Conservation (phyloP, 2,797 vertebrate genomes). For the Squalus acanthias region DNA sequence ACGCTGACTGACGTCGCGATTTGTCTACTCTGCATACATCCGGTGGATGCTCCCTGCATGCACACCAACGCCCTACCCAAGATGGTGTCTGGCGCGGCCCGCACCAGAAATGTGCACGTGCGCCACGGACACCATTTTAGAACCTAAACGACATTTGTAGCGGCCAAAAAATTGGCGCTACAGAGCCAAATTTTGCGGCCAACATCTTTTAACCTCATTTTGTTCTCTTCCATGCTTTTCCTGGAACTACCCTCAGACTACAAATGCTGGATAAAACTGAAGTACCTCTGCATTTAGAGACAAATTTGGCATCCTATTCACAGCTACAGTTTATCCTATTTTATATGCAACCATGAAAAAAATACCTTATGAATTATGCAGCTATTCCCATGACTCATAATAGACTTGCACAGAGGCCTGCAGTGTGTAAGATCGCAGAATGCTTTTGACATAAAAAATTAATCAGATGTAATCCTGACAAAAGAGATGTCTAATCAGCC, state of each 20-base stretch:
- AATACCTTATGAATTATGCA: background rate
- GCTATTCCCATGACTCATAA: background rate
- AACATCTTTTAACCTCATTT: background rate
- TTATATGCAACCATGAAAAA: background rate
- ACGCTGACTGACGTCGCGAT: too few species aligned
- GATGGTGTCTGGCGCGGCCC: too few species aligned
- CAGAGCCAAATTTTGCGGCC: too few species aligned
- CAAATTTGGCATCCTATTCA: background rate
- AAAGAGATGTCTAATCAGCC: background rate
- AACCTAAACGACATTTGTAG: too few species aligned
- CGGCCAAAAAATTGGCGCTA: too few species aligned
- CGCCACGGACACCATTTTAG: too few species aligned
- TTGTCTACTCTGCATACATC: too few species aligned
- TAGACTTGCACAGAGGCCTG: background rate
- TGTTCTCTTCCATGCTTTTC: background rate
- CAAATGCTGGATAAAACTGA: background rate
- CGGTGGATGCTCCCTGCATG: too few species aligned
- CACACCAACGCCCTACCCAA: too few species aligned
- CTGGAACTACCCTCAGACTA: background rate
- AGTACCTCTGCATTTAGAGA: background rate
- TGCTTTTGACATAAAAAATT: background rate
- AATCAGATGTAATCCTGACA: background rate
- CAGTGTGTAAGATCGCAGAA: background rate
- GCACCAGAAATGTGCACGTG: too few species aligned
- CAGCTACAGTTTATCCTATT: slow-evolving; percentile 4